Evolutionary conservation across 1,140 invertebrate species (phyloP), one percentile per base, ranked within the genome.

Genomic region (Drosophila sp.): DNA sequence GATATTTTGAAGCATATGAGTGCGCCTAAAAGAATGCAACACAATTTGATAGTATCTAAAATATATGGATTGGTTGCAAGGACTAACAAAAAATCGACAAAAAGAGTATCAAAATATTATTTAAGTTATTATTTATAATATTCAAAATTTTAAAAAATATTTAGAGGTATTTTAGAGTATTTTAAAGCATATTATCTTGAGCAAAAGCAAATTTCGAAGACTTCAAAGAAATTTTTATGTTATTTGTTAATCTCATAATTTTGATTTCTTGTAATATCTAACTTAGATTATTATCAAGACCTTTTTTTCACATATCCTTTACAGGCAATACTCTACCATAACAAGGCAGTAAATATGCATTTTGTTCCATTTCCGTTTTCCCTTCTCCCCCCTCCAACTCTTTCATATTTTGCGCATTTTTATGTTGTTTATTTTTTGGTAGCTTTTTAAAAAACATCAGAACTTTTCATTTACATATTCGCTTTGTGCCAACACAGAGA

Each of bases 391-490:
- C 23, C 44, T 7, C 44, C 3, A 7, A 38, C 35, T 11, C 10
- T 38, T 38, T 11, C 10, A 50, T 60, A 85, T 85, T 86, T 86
- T 82, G 65, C 65, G 63, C 67, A 87, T 87, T 87, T 87, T 87
- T 89, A 80, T 89, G 84, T 89, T 87, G 83, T 87, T 87, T 87
- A 87, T 89, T 85, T 87, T 87, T 79, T 32, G 76, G 84, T 66
- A 86, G 80, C 83, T 86, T 87, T 82, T 82, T 76, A 89, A 89
- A 84, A 87, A 87, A 87, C 79, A 87, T 83, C 80, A 80, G 80
- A 79, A 87, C 80, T 84, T 80, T 80, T 66, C 84, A 87, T 87
- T 87, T 87, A 80, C 85, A 87, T 87, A 84, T 84, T 87, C 84
- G 77, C 77, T 87, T 87, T 87, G 84, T 87, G 70, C 69, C 69